Evolutionary conservation across 2,888 invertebrate species (phyloP).

Genomic region (Cosmia trapezina): DNA sequence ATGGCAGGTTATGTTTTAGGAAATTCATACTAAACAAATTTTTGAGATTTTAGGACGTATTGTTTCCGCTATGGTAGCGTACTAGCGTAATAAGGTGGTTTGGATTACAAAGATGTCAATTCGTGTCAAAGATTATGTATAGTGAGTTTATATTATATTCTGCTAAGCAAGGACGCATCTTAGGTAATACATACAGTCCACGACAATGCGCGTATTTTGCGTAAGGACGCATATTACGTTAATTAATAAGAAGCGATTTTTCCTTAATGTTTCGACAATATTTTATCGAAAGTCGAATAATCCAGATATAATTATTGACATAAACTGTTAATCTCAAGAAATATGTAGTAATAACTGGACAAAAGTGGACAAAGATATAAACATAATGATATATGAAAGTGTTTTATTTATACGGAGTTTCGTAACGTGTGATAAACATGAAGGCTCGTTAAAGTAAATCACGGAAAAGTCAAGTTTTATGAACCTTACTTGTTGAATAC

Average conservation of each 20-base stretch:
- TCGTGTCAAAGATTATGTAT: not conserved
- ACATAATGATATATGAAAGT: constrained; percentile 41
- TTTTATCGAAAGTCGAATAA: constrained; percentile 1
- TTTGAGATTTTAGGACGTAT: not conserved
- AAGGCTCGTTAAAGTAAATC: constrained; percentile 28
- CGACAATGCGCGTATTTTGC: no score
- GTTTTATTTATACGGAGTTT: constrained; percentile 5
- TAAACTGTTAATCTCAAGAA: constrained; percentile 18
- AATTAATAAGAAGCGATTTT: not conserved
- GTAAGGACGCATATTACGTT: no score
- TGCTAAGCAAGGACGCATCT: not conserved
- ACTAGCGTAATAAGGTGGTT: not conserved
- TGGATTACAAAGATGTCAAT: not conserved
- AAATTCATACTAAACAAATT: not conserved
- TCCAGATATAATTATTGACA: constrained; percentile 21
- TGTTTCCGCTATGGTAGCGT: not conserved
- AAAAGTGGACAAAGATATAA: constrained; percentile 22
- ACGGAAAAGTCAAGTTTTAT: constrained; percentile 36
- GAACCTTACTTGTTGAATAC: not conserved
- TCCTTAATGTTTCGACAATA: not conserved
- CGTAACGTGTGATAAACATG: constrained; percentile 24
- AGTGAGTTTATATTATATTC: not conserved
- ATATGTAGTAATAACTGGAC: constrained; percentile 20
- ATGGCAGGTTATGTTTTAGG: not conserved
- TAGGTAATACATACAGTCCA: no score